Percentiles rank a stretch among this genome's conserved stretches.
These are phyloP conservation scores for Neotragus moschatus DNA, from an alignment of 2,113 vertebrate species.

Conservation along the genomic window DNA sequence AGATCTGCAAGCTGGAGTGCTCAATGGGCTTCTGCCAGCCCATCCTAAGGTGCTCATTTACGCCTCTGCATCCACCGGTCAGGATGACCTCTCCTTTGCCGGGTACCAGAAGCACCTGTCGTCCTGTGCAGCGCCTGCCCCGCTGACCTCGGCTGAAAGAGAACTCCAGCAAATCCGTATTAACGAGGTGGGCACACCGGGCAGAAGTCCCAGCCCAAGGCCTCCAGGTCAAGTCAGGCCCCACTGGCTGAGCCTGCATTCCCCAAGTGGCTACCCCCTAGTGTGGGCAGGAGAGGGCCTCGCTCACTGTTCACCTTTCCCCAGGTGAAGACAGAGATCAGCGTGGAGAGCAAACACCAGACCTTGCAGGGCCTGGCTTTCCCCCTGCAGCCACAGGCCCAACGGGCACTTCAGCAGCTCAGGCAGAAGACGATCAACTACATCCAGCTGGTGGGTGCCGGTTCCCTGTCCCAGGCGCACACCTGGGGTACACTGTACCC, in stretches of 20 bases:
- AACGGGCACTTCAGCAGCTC: slow-evolving; percentile 91
- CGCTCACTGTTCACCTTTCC: background rate
- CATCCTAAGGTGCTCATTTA: background rate
- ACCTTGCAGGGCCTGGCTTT: slow-evolving; percentile 95
- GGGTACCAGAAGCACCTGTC: slow-evolving; percentile 93
- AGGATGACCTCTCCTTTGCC: slow-evolving; percentile 95
- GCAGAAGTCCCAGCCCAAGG: background rate
- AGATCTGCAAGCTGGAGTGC: background rate
- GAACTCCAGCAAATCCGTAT: slow-evolving; percentile 95
- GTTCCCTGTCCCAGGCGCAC: background rate
- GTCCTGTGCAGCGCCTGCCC: slow-evolving; percentile 89
- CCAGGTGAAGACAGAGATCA: slow-evolving; percentile 95
- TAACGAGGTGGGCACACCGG: slow-evolving; percentile 85
- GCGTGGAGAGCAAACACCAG: slow-evolving; percentile 93
- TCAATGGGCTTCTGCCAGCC: background rate
- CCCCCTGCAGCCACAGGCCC: slow-evolving; percentile 92
- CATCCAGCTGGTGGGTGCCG: slow-evolving; percentile 91
- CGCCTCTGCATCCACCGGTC: background rate
- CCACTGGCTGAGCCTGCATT: background rate
- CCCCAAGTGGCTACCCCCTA: background rate
- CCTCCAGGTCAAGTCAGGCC: background rate
- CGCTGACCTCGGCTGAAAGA: slow-evolving; percentile 92
- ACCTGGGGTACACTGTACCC: rapidly evolving
- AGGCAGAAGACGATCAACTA: slow-evolving; percentile 94
- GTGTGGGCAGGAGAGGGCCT: background rate